These are phyloP conservation scores for Ceratotherium simum DNA, from an alignment of 2,113 vertebrate species.

Conservation along the genomic window DNA sequence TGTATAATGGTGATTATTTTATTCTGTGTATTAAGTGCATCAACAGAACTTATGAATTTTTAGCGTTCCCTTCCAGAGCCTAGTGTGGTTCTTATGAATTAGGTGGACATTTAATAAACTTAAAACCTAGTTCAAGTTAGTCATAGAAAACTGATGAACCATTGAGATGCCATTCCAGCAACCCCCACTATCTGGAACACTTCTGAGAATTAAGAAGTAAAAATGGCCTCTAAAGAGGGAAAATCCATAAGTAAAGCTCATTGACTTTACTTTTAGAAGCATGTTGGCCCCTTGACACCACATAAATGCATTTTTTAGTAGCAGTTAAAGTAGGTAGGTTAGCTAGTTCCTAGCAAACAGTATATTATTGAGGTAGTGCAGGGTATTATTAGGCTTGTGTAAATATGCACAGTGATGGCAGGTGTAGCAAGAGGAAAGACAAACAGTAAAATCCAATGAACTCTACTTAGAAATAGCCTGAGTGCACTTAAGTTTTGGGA, in stretches of 20 bases:
- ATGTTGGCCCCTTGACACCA: neutral
- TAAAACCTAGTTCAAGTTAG: neutral
- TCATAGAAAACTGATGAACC: neutral
- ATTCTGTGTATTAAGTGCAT: neutral
- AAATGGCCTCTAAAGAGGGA: neutral
- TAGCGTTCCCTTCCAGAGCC: neutral
- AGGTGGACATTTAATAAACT: neutral
- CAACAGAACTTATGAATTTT: neutral
- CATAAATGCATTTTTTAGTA: neutral
- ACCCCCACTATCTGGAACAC: neutral
- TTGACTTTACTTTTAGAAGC: neutral
- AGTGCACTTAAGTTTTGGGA: neutral
- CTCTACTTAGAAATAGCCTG: neutral
- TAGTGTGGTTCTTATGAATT: neutral
- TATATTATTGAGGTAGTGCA: neutral
- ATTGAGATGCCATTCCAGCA: neutral
- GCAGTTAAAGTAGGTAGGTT: neutral
- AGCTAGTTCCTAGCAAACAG: neutral
- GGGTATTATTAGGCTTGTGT: neutral
- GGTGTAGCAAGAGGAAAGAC: neutral
- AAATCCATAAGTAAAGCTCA: neutral
- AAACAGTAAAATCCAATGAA: neutral
- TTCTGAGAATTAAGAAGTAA: constrained; percentile 7
- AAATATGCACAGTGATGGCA: neutral
- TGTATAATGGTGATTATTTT: neutral